These are phyloP conservation scores for Lepetodrilus schrolli DNA, from an alignment of 2,888 invertebrate genomes.

Conservation along the genomic window DNA sequence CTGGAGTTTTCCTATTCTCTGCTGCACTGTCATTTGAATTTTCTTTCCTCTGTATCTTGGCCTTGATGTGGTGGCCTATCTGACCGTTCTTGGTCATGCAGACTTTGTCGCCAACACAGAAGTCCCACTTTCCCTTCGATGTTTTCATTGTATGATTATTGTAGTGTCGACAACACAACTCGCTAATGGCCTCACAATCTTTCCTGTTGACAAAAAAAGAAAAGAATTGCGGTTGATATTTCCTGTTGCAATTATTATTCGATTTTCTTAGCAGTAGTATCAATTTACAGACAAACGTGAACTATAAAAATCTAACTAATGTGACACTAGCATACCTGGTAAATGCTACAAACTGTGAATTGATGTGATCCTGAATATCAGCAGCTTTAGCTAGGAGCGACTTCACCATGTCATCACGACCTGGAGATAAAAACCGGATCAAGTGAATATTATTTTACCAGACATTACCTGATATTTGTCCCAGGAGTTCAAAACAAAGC, in stretches of 20 bases:
- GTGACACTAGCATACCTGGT: conserved; percentile 51
- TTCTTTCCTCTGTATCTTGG: conserved; percentile 38
- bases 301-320: not conserved
- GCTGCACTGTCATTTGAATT: too few relatives aligned
- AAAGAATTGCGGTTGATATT: too few relatives aligned
- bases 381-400: conserved; percentile 45
- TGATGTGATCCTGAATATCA: conserved; percentile 49
- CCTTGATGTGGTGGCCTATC: conserved; percentile 39
- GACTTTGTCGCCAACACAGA: conserved; percentile 64
- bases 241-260: too few relatives aligned
- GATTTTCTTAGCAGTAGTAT: too few relatives aligned
- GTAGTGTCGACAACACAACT: conserved; percentile 65
- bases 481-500: too few relatives aligned
- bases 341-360: conserved; percentile 67
- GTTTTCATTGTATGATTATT: conserved; percentile 48
- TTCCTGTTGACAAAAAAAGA: conserved; percentile 45
- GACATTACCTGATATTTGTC: too few relatives aligned
- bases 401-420: conserved; percentile 46
- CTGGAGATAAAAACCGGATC: too few relatives aligned
- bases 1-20: not conserved
- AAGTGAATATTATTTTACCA: too few relatives aligned
- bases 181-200: conserved; percentile 66
- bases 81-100: conserved; percentile 65
- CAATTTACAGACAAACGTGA: too few relatives aligned
- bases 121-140: conserved; percentile 37